Base-by-base conservation (phyloP, 2,888 invertebrate genomes). In the Leptopterna dolabrata region DNA sequence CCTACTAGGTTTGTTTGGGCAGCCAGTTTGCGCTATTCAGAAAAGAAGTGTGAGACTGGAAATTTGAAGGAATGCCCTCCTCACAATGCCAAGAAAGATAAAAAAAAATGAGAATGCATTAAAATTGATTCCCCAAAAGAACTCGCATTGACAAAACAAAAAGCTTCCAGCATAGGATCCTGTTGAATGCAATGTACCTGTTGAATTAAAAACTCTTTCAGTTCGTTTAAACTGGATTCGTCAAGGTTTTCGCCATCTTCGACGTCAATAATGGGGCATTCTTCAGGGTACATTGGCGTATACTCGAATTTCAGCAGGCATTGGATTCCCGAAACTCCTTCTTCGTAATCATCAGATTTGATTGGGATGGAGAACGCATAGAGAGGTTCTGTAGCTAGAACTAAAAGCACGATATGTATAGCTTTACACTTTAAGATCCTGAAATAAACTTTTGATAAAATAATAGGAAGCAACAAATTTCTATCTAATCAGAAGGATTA, bases 241-340 rank as follows among this genome's bases (percentile, higher is more conserved):
- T 95, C 95, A 90, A 98, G 95, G 91, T 97, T 96, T 88, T 95
- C 95, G 47, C 94, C 92, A 89, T 95, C 94, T 88, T 95, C 94
- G 88, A 98, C 94, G 91, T 96, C 96, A 89, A 98, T 94, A 24
- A 94, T 89, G 0, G 97, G 97, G 13, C 95, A 93, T 91, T 96
- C 97, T 91, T 99, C 98, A 0, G 98, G 98, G 92, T 99, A 99
- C 90, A 95, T 96, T 9, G 94, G 92, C 6, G 96, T 96, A 90
- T 97, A 97, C 14, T 96, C 95, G 91, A 98, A 97, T 89, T 95
- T 94, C 89, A 98, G 92, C 89, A 94, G 93, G 91, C 97, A 97
- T 0, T 94, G 93, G 83, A 96, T 92, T 0, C 97, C 97, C 88
- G 93, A 93, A 76, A 94, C 94, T 29, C 95, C 95, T 51, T 95